Evolutionary conservation across 2,113 vertebrate genomes (phyloP), one percentile per base, ranked within the genome.

Genomic region (Chaetops frenatus): DNA sequence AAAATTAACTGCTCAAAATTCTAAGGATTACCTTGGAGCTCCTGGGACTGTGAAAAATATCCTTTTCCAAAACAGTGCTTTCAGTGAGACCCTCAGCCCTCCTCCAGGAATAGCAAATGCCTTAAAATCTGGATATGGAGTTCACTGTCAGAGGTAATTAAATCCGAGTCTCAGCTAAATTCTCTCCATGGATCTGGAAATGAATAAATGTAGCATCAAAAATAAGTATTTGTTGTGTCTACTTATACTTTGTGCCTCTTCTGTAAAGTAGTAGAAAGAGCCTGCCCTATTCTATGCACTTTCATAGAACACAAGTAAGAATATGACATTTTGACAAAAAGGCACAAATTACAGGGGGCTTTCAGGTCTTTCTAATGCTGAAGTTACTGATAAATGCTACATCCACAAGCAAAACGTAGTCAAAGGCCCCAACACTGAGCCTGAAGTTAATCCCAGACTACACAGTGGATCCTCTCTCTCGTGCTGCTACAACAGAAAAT

Each of bases 1-100:
- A 87, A 69, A 94, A 94, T 94, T 91, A 87, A 87, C 73, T 57
- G 45, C 40, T 94, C 48, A 92, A 35, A 86, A 95, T 87, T 81
- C 81, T 89, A 91, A 50, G 53, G 54, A 81, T 87, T 92, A 73
- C 76, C 64, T 76, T 87, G 29, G 48, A 77, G 58, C 47, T 91
- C 61, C 70, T 38, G 40, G 28, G 66, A 90, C 42, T 66, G 42
- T 31, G 91, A 66, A 88, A 96, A 97, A 91, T 61, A 82, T 2
- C 28, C 8, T 91, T 84, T 89, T 80, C 54, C 35, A 71, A 86
- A 88, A 22, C 19, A 76, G 20, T n/a, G 16, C 56, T 87, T 89
- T 87, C 53, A n/a, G 15, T 56, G 24, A 84, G 81, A 92, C 89
- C 70, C 73, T 85, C 48, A 69, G 44, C 40, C 15, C n/a, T 88